phyloP scores from a whole-genome alignment of 1,140 invertebrate genomes.

The Pygmarrhopalites habei region DNA sequence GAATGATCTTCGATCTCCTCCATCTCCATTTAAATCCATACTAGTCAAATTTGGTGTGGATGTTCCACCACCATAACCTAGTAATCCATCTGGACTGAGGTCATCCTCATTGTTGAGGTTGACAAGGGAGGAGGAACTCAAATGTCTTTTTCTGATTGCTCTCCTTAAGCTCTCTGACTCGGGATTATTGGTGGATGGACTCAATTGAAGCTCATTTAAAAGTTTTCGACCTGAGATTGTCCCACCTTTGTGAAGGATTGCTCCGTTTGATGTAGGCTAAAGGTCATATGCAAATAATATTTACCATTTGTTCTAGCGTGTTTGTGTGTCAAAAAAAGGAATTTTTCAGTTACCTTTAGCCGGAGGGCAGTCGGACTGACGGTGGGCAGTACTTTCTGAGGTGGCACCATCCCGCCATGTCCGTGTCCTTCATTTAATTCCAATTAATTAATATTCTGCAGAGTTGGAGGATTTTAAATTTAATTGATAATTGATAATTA shows the following conservation, averaged over 20 bases:
- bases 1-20: too few relatives aligned
- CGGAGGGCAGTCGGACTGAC: constrained; percentile 15
- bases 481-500: too few relatives aligned
- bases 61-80: background rate
- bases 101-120: background rate
- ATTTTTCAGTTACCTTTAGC: too few relatives aligned
- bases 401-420: constrained; percentile 6
- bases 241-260: constrained; percentile 66
- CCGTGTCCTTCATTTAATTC: constrained; percentile 11
- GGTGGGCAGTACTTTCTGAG: constrained; percentile 36
- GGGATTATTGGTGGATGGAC: background rate
- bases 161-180: constrained; percentile 17
- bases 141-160: constrained; percentile 1
- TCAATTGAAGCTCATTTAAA: constrained; percentile 21
- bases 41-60: constrained; percentile 28
- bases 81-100: background rate
- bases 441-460: too few relatives aligned
- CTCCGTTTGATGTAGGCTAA: constrained; percentile 61
- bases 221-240: constrained; percentile 57
- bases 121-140: background rate
- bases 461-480: too few relatives aligned
- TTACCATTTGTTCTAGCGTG: too few relatives aligned
- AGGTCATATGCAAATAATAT: too few relatives aligned
- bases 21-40: constrained; percentile 11
- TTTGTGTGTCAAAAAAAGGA: too few relatives aligned